These are phyloP conservation scores for Philhelius pedissequus DNA, from an alignment of 2,888 invertebrate genomes.

Conservation along the genomic window DNA sequence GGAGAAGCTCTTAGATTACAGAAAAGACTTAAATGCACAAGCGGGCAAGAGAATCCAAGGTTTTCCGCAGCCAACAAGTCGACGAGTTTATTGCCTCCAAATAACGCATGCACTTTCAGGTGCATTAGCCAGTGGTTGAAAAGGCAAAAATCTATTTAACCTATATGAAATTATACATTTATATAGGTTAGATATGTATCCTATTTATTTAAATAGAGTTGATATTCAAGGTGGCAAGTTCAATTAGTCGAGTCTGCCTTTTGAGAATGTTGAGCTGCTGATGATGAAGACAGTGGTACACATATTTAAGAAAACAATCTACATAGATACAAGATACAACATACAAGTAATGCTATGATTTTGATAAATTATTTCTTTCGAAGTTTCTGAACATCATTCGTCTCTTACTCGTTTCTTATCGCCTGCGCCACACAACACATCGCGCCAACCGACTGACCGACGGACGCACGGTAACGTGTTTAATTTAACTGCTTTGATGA, in stretches of 20 bases:
- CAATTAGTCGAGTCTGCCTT: slow-evolving; percentile 45
- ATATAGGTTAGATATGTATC: not conserved
- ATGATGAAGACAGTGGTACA: not conserved
- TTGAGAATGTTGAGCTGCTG: not conserved
- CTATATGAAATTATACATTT: not conserved
- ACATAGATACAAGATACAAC: no score
- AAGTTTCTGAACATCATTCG: slow-evolving; percentile 24
- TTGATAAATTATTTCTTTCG: slow-evolving; percentile 28
- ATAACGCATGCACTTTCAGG: slow-evolving; percentile 38
- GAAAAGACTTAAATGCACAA: not conserved
- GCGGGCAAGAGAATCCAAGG: slow-evolving; percentile 43
- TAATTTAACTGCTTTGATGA: slow-evolving; percentile 44
- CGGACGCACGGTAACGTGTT: not conserved
- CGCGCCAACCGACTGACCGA: not conserved
- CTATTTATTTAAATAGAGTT: slow-evolving; percentile 10
- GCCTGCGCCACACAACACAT: not conserved
- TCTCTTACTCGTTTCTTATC: not conserved
- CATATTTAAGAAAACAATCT: no score
- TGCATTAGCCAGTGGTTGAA: slow-evolving; percentile 8
- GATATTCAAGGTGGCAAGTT: slow-evolving; percentile 63
- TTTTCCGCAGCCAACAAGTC: slow-evolving; percentile 19
- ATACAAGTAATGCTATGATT: slow-evolving; percentile 14
- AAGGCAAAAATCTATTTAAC: slow-evolving; percentile 3
- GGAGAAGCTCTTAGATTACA: not conserved
- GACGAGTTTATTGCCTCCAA: slow-evolving; percentile 50